Evolutionary conservation across 2,888 invertebrate genomes (phyloP).

Genomic region (Eilema caniola): DNA sequence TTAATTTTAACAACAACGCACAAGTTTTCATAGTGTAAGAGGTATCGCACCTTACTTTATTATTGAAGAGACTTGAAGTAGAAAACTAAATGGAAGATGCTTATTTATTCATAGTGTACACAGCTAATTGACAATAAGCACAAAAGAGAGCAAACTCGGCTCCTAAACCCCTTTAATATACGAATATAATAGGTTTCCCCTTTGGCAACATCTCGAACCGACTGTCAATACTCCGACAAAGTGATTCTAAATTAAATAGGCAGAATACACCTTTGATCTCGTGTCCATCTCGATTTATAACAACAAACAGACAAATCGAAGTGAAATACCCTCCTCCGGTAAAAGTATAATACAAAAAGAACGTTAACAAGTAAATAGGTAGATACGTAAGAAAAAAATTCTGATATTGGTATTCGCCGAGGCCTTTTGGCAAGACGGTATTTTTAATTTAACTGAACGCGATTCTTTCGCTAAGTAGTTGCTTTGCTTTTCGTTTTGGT

Average conservation of each 20-base stretch:
- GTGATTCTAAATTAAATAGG: conserved; percentile 49
- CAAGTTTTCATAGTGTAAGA: too few species aligned
- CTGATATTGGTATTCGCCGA: conserved; percentile 42
- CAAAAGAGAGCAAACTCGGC: background rate
- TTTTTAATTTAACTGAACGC: conserved; percentile 53
- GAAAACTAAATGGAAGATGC: conserved; percentile 4
- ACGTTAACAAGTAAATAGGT: conserved; percentile 43
- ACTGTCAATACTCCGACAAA: conserved; percentile 23
- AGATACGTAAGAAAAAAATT: conserved; percentile 36
- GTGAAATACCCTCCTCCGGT: conserved; percentile 36
- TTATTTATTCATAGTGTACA: background rate
- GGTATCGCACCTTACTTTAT: background rate
- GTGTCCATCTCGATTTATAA: conserved; percentile 51
- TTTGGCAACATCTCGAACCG: conserved; percentile 3
- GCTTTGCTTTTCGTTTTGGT: conserved; percentile 29
- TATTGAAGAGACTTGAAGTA: background rate
- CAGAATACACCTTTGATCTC: conserved; percentile 46
- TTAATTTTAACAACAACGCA: too few species aligned
- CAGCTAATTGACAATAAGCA: background rate
- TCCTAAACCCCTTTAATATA: conserved; percentile 5
- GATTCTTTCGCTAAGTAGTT: conserved; percentile 32
- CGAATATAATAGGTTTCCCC: background rate
- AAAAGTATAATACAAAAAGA: conserved; percentile 30
- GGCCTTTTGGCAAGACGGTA: conserved; percentile 42
- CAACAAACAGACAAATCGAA: conserved; percentile 41